phyloP scores from a whole-genome alignment of 2,888 invertebrate genomes.

The Tortrix viridana region DNA sequence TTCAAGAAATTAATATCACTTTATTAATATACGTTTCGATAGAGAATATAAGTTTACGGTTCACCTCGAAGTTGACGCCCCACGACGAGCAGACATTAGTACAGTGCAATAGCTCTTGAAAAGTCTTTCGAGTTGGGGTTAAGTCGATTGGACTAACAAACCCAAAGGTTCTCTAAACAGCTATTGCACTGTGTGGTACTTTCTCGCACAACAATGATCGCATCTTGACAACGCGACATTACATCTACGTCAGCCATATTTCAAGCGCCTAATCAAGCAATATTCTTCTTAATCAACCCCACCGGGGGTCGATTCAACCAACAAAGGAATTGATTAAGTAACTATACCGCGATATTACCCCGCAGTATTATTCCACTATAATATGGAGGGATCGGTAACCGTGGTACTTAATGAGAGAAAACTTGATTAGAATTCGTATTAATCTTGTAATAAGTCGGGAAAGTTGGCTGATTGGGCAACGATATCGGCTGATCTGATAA shows the following conservation, averaged over 20 bases:
- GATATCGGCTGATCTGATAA: slow-evolving; percentile 45
- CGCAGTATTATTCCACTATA: slow-evolving; percentile 80
- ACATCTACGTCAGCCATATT: slow-evolving; percentile 69
- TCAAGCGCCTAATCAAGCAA: slow-evolving; percentile 82
- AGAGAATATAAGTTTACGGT: no score
- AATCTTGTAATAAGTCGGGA: slow-evolving; percentile 76
- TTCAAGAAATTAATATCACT: no score
- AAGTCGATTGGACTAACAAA: no score
- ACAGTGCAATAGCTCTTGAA: no score
- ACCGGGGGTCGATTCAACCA: slow-evolving; percentile 81
- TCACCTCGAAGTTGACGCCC: no score
- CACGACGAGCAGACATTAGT: no score
- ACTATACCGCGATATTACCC: slow-evolving; percentile 83
- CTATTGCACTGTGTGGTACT: not conserved
- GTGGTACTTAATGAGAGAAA: slow-evolving; percentile 83
- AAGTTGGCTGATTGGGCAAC: slow-evolving; percentile 68
- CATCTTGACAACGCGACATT: slow-evolving; percentile 48
- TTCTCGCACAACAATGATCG: slow-evolving; percentile 37
- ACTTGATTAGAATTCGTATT: slow-evolving; percentile 83
- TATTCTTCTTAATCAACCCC: slow-evolving; percentile 84
- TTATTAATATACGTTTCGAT: no score
- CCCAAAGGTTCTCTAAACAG: not conserved
- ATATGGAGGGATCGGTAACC: slow-evolving; percentile 82
- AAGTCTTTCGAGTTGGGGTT: no score
- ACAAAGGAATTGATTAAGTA: slow-evolving; percentile 85